A percentile compares a stretch with the other conserved stretches of the same genome.
Evolutionary conservation across 2,888 invertebrate genomes (phyloP).

Genomic region (Microctonus hyperodae): DNA sequence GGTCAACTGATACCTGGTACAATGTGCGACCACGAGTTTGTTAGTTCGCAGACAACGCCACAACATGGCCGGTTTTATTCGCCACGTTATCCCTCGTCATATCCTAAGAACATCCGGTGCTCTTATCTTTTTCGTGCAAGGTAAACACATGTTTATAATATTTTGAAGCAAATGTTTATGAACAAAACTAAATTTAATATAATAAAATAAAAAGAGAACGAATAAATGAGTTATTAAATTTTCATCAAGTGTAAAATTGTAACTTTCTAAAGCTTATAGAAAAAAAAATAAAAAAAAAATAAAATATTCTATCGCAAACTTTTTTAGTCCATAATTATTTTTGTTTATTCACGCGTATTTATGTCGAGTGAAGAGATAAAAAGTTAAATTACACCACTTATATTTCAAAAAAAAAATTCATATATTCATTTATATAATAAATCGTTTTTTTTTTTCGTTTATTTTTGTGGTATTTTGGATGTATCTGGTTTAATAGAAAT

Average conservation of each 20-base stretch:
- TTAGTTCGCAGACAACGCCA: constrained; percentile 74
- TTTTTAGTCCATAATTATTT: background rate
- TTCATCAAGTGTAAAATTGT: no score
- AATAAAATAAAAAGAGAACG: background rate
- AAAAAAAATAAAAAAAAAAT: no score
- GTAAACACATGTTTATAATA: constrained; percentile 61
- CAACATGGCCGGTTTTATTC: constrained; percentile 85
- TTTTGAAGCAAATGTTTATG: background rate
- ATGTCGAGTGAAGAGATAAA: background rate
- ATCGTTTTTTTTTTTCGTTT: background rate
- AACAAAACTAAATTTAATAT: background rate
- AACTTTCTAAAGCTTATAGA: no score
- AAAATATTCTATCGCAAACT: no score
- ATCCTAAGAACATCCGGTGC: constrained; percentile 91
- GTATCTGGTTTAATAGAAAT: background rate
- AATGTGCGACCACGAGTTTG: constrained; percentile 86
- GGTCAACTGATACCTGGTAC: constrained; percentile 79
- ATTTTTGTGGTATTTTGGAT: background rate
- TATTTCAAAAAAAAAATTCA: background rate
- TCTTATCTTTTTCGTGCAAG: constrained; percentile 89
- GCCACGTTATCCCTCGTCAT: constrained; percentile 94
- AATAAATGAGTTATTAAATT: background rate
- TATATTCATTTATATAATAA: background rate
- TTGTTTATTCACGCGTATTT: background rate
- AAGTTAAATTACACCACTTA: background rate